Evolutionary conservation across 2,888 invertebrate species (phyloP).

Genomic region (Adelognathus sp.): DNA sequence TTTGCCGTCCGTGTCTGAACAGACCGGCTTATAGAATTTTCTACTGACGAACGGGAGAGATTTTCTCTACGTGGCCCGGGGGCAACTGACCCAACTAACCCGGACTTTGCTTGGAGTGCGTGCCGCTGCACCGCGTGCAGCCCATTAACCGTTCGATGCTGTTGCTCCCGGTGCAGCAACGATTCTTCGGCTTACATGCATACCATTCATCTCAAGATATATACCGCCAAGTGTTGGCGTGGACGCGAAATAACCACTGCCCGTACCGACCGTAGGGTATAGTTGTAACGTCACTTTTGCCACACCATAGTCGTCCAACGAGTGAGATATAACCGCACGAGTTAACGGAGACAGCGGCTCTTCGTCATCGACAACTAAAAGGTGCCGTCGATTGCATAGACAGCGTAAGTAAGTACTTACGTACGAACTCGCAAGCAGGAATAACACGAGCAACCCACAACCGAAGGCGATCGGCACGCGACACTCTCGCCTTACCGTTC

Average conservation of each 20-base stretch:
- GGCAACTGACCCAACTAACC: conserved; percentile 59
- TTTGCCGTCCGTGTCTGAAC: conserved; percentile 20
- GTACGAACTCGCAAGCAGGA: background rate
- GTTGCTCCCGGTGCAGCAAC: conserved; percentile 33
- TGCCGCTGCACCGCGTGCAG: conserved; percentile 50
- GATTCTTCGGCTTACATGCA: background rate
- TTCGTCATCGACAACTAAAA: background rate
- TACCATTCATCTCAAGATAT: background rate
- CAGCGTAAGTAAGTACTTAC: conserved; percentile 17
- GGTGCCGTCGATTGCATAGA: conserved; percentile 42
- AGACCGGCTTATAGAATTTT: conserved; percentile 1
- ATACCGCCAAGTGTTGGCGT: background rate
- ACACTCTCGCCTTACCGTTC: conserved; percentile 40
- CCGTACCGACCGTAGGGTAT: background rate
- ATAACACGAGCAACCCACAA: conserved; percentile 25
- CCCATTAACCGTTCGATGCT: conserved; percentile 53
- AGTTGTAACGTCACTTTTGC: conserved; percentile 27
- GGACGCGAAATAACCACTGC: background rate
- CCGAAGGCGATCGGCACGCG: conserved; percentile 49
- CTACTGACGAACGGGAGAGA: conserved; percentile 30
- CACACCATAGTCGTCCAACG: conserved; percentile 16
- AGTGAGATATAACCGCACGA: background rate
- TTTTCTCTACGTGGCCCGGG: conserved; percentile 55
- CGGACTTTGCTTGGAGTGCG: conserved; percentile 56
- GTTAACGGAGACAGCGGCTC: background rate